Evolutionary conservation across 2,888 invertebrate species (phyloP).

Genomic region (Lottia gigantea): DNA sequence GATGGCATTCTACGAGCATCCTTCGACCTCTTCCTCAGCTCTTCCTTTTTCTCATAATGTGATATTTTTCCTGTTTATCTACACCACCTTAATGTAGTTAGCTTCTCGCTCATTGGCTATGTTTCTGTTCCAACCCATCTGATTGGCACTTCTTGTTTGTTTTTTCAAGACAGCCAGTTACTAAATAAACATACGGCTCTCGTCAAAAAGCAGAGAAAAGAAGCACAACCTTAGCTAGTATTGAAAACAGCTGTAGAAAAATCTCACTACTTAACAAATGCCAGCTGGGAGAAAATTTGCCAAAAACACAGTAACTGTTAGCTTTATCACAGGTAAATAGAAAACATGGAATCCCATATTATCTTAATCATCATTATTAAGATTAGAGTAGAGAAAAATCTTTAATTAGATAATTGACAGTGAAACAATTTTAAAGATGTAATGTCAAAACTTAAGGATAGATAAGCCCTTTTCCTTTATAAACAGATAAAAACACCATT

Average conservation of each 20-base stretch:
- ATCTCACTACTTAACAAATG: conserved; percentile 21
- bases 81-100: conserved; percentile 15
- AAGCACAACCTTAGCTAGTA: conserved; percentile 12
- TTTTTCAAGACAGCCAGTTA: conserved; percentile 28
- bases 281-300: conserved; percentile 16
- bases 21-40: background rate
- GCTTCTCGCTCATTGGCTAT: conserved; percentile 23
- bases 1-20: background rate
- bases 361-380: too few relatives aligned
- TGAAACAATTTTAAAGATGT: too few relatives aligned
- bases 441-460: too few relatives aligned
- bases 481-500: too few relatives aligned
- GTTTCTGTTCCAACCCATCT: conserved; percentile 13
- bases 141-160: conserved; percentile 27
- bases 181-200: conserved; percentile 26
- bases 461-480: too few relatives aligned
- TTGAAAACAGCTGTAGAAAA: conserved; percentile 20
- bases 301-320: background rate
- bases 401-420: too few relatives aligned
- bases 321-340: background rate
- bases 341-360: too few relatives aligned
- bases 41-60: conserved; percentile 13
- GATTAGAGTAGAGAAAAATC: too few relatives aligned
- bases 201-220: conserved; percentile 13
- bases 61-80: conserved; percentile 32